Conservation (phyloP, 1,140 invertebrate genomes). For the Nephila pilipes region DNA sequence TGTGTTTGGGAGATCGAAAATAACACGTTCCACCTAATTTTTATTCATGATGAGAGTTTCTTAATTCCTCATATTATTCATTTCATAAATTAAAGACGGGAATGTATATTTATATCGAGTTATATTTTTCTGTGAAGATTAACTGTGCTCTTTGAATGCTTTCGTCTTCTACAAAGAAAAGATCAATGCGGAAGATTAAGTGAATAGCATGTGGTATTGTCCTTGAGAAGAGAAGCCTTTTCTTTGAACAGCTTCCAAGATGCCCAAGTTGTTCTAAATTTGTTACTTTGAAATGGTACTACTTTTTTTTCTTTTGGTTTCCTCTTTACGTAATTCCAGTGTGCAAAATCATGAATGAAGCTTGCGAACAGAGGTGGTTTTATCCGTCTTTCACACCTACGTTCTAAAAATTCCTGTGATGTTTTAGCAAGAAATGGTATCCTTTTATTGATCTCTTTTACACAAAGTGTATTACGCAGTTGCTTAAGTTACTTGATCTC, state of each 20-base stretch:
- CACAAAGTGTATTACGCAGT: too few species aligned
- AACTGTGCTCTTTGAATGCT: background rate
- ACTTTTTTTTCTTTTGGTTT: background rate
- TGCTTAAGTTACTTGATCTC: too few species aligned
- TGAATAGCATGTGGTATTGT: slow-evolving; percentile 14
- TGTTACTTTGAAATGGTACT: slow-evolving; percentile 18
- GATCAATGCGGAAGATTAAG: slow-evolving; percentile 47
- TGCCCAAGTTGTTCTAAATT: slow-evolving; percentile 57
- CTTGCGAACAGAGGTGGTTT: slow-evolving; percentile 14
- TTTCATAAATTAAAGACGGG: too few species aligned
- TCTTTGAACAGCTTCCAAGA: slow-evolving; percentile 32
- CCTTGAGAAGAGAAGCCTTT: slow-evolving; percentile 45
- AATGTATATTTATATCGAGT: background rate
- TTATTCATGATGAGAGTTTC: too few species aligned
- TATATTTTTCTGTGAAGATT: background rate
- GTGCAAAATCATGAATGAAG: slow-evolving; percentile 53
- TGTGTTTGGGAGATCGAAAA: too few species aligned
- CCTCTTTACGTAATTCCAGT: slow-evolving; percentile 38
- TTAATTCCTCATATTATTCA: too few species aligned
- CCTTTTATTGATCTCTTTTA: background rate
- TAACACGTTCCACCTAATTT: too few species aligned
- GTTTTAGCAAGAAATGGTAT: background rate
- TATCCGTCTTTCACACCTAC: background rate
- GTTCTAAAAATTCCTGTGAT: background rate
- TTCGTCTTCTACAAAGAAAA: background rate